A percentile compares a stretch with the other conserved stretches of the same genome.
phyloP scores from a whole-genome alignment of 2,113 vertebrate genomes.

The Python bivittatus region DNA sequence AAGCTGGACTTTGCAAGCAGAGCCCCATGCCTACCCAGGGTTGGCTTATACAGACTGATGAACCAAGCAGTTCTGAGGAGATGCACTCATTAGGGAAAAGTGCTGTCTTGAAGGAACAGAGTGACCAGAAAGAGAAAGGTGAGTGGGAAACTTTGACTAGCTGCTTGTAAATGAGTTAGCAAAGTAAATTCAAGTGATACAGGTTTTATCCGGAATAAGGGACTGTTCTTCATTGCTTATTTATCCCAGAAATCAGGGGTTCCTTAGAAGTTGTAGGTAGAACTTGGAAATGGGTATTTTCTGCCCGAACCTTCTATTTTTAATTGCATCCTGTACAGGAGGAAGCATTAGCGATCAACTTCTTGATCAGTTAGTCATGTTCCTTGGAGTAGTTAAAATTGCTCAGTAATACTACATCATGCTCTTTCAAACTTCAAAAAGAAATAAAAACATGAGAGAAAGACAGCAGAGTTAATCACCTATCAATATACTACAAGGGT shows the following conservation, averaged over 20 bases:
- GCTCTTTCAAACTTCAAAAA: too few relatives aligned
- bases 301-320: too few relatives aligned
- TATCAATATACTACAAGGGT: too few relatives aligned
- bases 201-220: not conserved
- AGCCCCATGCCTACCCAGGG: not conserved
- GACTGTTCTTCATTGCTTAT: not conserved
- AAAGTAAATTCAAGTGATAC: not conserved
- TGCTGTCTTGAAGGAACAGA: constrained; percentile 31
- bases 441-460: too few relatives aligned
- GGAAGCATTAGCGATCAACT: not conserved
- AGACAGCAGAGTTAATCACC: too few relatives aligned
- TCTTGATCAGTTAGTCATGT: not conserved
- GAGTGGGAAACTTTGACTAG: not conserved
- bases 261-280: not conserved
- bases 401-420: too few relatives aligned
- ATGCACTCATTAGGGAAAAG: constrained; percentile 3
- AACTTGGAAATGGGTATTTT: not conserved
- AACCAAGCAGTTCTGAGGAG: not conserved
- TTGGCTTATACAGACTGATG: not conserved
- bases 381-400: not conserved
- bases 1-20: constrained; percentile 31
- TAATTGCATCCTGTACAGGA: not conserved
- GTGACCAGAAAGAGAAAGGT: constrained; percentile 55
- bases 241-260: not conserved
- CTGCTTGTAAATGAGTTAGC: not conserved